Conservation (phyloP, 2,888 invertebrate genomes). For the Diaperis boleti region DNA sequence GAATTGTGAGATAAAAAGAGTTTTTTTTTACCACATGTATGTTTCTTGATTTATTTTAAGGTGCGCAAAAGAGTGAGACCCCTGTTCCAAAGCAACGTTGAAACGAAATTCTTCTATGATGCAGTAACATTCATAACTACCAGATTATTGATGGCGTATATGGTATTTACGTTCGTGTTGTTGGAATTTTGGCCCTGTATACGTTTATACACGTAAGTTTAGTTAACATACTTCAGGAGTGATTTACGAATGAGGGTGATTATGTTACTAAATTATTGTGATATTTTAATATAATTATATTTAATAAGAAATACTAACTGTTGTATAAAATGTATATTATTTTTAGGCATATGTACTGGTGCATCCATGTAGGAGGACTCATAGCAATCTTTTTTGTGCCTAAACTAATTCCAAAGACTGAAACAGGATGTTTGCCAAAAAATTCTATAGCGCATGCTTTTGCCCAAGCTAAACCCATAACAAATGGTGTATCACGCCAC, state of each 20-base stretch:
- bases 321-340: background rate
- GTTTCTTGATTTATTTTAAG: too few species aligned
- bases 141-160: slow-evolving; percentile 87
- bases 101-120: slow-evolving; percentile 84
- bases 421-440: slow-evolving; percentile 53
- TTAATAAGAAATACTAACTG: too few species aligned
- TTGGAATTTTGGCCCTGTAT: slow-evolving; percentile 86
- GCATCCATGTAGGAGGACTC: slow-evolving; percentile 63
- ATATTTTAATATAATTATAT: too few species aligned
- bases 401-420: slow-evolving; percentile 58
- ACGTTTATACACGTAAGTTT: slow-evolving; percentile 80
- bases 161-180: slow-evolving; percentile 92
- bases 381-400: slow-evolving; percentile 61
- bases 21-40: background rate
- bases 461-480: slow-evolving; percentile 60
- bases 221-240: too few species aligned
- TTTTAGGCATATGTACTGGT: slow-evolving; percentile 65
- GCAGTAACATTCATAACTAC: slow-evolving; percentile 84
- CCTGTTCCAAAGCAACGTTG: slow-evolving; percentile 77
- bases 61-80: slow-evolving; percentile 84
- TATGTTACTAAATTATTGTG: too few species aligned
- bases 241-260: too few species aligned
- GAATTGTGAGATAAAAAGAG: slow-evolving; percentile 72
- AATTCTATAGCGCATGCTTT: slow-evolving; percentile 60
- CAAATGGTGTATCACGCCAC: slow-evolving; percentile 59